These are phyloP conservation scores for Spea multiplicata DNA, from an alignment of 2,113 vertebrate species.

Conservation along the genomic window DNA sequence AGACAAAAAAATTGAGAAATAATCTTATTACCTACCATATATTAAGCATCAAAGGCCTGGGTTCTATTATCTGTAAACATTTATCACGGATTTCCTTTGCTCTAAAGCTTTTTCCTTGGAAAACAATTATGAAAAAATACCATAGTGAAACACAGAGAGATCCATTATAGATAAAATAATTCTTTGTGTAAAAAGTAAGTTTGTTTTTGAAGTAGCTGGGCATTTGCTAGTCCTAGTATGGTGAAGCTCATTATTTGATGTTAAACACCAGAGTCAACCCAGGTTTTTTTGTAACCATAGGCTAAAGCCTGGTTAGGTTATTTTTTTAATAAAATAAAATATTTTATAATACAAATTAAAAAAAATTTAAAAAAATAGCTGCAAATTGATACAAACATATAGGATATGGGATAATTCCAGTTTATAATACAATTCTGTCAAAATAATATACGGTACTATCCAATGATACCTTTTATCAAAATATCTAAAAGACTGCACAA, in stretches of 20 bases:
- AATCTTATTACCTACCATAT: not conserved
- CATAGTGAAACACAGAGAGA: no score
- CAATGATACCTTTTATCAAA: not conserved
- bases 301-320: no score
- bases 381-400: not conserved
- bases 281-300: no score
- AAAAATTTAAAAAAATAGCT: not conserved
- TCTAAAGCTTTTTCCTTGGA: not conserved
- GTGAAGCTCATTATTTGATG: no score
- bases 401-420: not conserved
- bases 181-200: no score
- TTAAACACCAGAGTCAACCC: no score
- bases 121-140: no score
- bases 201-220: no score
- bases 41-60: not conserved
- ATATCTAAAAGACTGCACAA: not conserved
- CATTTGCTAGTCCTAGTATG: no score
- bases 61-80: not conserved
- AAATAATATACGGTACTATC: not conserved
- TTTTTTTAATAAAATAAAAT: no score
- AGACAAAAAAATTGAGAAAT: not conserved
- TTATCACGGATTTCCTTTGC: not conserved
- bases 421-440: not conserved
- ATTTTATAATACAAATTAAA: not conserved
- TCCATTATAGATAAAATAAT: no score